Percentiles rank a stretch among this genome's conserved stretches.
Evolutionary conservation across 2,113 vertebrate genomes (phyloP).

Genomic region (Nibea albiflora): DNA sequence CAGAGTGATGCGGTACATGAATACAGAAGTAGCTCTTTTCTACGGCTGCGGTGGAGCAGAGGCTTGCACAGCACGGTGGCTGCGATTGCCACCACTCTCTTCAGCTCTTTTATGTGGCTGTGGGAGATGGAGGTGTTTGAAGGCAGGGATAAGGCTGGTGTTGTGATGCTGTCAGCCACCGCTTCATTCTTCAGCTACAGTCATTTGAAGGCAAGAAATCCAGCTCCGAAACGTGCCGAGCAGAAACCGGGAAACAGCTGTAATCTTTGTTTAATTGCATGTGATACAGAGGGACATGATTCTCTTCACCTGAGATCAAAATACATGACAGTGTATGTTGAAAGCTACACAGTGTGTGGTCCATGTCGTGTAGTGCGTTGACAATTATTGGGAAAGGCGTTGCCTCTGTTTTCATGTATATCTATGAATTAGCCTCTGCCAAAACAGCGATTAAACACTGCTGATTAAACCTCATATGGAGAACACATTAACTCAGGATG

Average conservation of each 20-base stretch:
- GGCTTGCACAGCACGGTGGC: conserved; percentile 56
- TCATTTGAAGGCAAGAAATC: conserved; percentile 67
- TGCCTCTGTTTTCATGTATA: conserved; percentile 31
- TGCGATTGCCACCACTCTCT: conserved; percentile 67
- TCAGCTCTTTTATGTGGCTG: conserved; percentile 75
- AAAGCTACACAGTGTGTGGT: conserved; percentile 24
- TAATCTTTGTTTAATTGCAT: conserved; percentile 65
- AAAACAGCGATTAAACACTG: conserved; percentile 28
- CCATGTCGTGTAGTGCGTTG: neutral
- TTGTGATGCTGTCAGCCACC: conserved; percentile 50
- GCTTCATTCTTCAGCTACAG: conserved; percentile 43
- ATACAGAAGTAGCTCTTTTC: conserved; percentile 65
- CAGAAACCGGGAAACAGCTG: conserved; percentile 19
- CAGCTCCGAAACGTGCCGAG: conserved; percentile 11
- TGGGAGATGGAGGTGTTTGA: conserved; percentile 79
- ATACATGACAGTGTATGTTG: neutral
- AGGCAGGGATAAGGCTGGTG: conserved; percentile 68
- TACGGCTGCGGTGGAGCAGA: conserved; percentile 50
- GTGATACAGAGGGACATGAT: neutral
- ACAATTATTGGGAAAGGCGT: neutral
- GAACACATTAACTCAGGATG: conserved; percentile 45
- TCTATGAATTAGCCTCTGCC: conserved; percentile 18
- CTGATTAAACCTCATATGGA: conserved; percentile 43
- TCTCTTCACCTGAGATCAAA: conserved; percentile 14
- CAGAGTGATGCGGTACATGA: conserved; percentile 56